These are phyloP conservation scores for Phragmatobia fuliginosa DNA, from an alignment of 2,888 invertebrate species.

Conservation along the genomic window DNA sequence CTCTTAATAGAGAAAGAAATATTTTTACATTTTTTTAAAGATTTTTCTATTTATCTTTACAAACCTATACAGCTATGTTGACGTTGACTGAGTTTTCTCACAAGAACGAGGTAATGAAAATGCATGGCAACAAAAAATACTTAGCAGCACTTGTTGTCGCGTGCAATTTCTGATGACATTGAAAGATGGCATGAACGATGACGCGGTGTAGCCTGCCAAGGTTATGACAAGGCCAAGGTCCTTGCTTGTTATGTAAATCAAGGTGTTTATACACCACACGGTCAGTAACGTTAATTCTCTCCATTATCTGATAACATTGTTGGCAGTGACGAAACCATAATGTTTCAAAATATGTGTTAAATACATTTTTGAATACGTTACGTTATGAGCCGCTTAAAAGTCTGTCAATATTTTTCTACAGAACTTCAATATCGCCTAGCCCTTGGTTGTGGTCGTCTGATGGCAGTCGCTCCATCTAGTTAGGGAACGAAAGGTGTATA, in stretches of 20 bases:
- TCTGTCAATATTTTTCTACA: too few relatives aligned
- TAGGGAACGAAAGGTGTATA: too few relatives aligned
- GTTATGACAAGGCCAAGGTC: conserved; percentile 70
- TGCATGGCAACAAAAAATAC: conserved; percentile 14
- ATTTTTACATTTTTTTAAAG: too few relatives aligned
- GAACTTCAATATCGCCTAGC: too few relatives aligned
- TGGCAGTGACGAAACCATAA: not conserved
- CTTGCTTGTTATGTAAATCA: conserved; percentile 68
- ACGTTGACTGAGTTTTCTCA: conserved; percentile 3
- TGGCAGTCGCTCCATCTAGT: too few relatives aligned
- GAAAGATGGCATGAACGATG: conserved; percentile 43
- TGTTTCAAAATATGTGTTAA: not conserved
- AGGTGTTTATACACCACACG: conserved; percentile 56
- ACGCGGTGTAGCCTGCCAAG: conserved; percentile 41
- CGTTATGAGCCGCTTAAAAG: too few relatives aligned
- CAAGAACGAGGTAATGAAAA: conserved; percentile 7
- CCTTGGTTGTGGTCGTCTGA: too few relatives aligned
- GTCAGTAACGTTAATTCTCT: conserved; percentile 30
- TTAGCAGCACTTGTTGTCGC: conserved; percentile 23
- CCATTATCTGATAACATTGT: conserved; percentile 8
- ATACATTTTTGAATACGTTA: not conserved
- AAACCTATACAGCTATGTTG: conserved; percentile 17
- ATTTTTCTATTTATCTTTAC: too few relatives aligned
- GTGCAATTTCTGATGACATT: conserved; percentile 44
- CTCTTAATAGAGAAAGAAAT: too few relatives aligned